Evolutionary conservation across 2,888 invertebrate genomes (phyloP).

Genomic region (Hirtodrosophila histrioides): DNA sequence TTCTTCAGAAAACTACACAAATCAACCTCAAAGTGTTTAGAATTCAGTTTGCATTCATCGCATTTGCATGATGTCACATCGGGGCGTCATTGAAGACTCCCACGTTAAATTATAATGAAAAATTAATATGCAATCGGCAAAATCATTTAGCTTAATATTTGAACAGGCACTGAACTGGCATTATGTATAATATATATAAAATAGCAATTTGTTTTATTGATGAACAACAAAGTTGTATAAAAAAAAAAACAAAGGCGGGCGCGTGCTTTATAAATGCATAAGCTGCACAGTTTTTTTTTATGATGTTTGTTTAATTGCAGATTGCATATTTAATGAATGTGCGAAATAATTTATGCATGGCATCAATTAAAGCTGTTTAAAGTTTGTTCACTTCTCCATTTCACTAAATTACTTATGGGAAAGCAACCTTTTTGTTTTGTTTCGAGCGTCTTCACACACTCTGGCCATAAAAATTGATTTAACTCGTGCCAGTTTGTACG

Average conservation of each 20-base stretch:
- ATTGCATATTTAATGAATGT: slow-evolving; percentile 9
- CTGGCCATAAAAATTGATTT: slow-evolving; percentile 71
- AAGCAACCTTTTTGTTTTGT: slow-evolving; percentile 25
- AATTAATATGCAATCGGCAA: slow-evolving; percentile 67
- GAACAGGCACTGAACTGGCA: slow-evolving; percentile 20
- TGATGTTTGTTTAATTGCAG: slow-evolving; percentile 18
- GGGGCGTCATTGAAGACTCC: slow-evolving; percentile 15
- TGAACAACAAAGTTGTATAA: slow-evolving; percentile 16
- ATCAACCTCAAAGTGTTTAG: slow-evolving; percentile 22
- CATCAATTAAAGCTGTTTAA: slow-evolving; percentile 10
- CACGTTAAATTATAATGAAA: slow-evolving; percentile 39
- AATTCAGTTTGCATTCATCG: slow-evolving; percentile 55
- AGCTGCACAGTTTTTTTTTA: not conserved
- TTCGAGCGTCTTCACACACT: slow-evolving; percentile 16
- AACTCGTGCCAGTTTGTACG: slow-evolving; percentile 38
- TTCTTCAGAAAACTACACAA: too few relatives aligned
- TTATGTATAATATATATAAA: slow-evolving; percentile 27
- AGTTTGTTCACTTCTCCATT: not conserved
- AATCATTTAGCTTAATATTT: slow-evolving; percentile 52
- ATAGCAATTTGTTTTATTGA: slow-evolving; percentile 43
- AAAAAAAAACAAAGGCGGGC: slow-evolving; percentile 9
- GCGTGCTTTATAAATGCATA: slow-evolving; percentile 16
- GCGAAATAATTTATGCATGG: slow-evolving; percentile 25
- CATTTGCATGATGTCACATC: slow-evolving; percentile 41
- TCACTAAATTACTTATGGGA: slow-evolving; percentile 1